These are phyloP conservation scores for Rambutsinella grinnellia DNA, from an alignment of 2,888 invertebrate species.

Conservation along the genomic window DNA sequence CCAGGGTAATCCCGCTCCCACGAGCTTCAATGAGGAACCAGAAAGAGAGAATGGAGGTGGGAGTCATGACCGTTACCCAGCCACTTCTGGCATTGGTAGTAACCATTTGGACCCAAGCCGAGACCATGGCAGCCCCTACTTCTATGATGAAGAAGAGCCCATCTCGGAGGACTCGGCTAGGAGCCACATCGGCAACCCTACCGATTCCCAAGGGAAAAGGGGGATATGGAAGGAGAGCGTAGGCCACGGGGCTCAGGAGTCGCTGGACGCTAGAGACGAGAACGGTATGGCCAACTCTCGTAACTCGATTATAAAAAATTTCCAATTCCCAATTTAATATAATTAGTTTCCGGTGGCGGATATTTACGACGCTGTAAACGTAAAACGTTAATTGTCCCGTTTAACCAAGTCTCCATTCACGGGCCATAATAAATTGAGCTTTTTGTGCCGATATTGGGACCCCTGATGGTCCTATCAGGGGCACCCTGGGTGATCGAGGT, in stretches of 20 bases:
- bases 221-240: slow-evolving; percentile 64
- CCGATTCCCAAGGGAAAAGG: slow-evolving; percentile 64
- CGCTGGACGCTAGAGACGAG: slow-evolving; percentile 62
- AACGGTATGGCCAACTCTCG: slow-evolving; percentile 55
- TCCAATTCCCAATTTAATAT: no score
- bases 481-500: not conserved
- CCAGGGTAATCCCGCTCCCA: slow-evolving; percentile 32
- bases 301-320: not conserved
- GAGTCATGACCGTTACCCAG: slow-evolving; percentile 61
- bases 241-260: slow-evolving; percentile 62
- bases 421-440: no score
- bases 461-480: no score
- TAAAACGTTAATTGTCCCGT: slow-evolving; percentile 21
- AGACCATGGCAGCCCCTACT: slow-evolving; percentile 57
- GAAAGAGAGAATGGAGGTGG: slow-evolving; percentile 55
- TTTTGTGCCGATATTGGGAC: no score
- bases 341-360: not conserved
- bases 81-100: slow-evolving; percentile 60
- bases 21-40: slow-evolving; percentile 35
- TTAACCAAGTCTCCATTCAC: no score
- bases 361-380: not conserved
- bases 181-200: slow-evolving; percentile 53
- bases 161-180: slow-evolving; percentile 59
- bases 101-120: slow-evolving; percentile 65
- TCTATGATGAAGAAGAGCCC: slow-evolving; percentile 59